Base-by-base conservation (phyloP, 2,888 invertebrate species). In the Nymphalis urticae region DNA sequence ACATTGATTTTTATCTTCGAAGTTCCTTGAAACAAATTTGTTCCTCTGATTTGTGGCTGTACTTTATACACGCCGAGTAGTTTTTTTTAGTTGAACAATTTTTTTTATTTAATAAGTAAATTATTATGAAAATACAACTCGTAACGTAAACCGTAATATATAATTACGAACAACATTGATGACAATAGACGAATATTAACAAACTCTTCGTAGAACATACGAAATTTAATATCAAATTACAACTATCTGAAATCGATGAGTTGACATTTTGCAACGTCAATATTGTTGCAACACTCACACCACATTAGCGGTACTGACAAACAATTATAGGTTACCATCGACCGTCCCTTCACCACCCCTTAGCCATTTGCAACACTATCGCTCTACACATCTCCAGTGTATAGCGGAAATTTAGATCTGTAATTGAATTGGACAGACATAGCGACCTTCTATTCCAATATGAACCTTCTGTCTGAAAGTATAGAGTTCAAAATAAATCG, bases 241-340 rank as follows among this genome's bases (percentile, higher is more conserved):
- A 58, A 13, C 42, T 42, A 13, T 13, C 17, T 58, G 3, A 8
- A 56, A 8, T 32, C n/a, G 42, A 19, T 48, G 61, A 64, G 66
- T 32, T 10, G 53, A 32, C 65, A 68, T 60, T 51, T 64, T 66
- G 63, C 72, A 69, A 66, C 66, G 71, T 69, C 69, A 71, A 75
- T 72, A 75, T 73, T 70, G 63, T 69, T 59, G 53, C 48, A 65
- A 24, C 69, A 65, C 67, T 72, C 68, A 50, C 61, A 48, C 36
- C 71, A 68, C 67, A 66, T 69, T 71, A 71, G 70, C 61, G 53
- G 53, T 19, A 24, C 50, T 59, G 54, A 13, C 54, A 64, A 64
- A 67, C 64, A 69, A 67, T 72, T 67, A 67, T 56, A 61, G 60
- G 54, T 54, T 27, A 32, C 48, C 32, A 19, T 42, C 19, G 48